Conservation (phyloP, 2,888 invertebrate genomes). For the Eurytoma californica region DNA sequence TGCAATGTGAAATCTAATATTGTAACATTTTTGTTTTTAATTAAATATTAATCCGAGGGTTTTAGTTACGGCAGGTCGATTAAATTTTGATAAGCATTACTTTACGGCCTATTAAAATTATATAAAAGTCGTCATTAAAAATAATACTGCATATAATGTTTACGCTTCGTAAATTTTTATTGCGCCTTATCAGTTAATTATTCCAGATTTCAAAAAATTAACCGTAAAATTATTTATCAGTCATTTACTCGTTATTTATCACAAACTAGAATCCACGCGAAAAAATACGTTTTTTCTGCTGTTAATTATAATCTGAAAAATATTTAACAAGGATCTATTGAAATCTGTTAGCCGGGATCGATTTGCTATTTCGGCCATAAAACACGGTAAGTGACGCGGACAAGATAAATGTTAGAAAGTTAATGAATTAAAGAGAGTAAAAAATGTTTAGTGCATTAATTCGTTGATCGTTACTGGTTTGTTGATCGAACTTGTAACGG, state of each 20-base stretch:
- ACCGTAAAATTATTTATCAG: neutral
- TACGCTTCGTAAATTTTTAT: neutral
- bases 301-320: no score
- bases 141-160: conserved; percentile 17
- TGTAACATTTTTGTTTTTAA: neutral
- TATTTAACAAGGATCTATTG: neutral
- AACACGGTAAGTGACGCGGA: neutral
- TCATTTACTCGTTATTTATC: neutral
- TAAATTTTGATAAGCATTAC: conserved; percentile 49
- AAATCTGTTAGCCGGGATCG: neutral
- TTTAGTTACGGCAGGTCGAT: conserved; percentile 23
- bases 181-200: conserved; percentile 27
- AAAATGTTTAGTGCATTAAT: no score
- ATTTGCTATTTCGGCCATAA: no score
- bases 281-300: no score
- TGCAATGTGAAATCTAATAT: conserved; percentile 23
- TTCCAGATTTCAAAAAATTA: neutral
- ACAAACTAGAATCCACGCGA: neutral
- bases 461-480: no score
- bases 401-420: no score
- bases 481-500: conserved; percentile 14
- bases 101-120: conserved; percentile 35
- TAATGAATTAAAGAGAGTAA: no score
- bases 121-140: conserved; percentile 34
- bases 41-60: conserved; percentile 34